phyloP scores from a whole-genome alignment of 2,888 invertebrate genomes.

The Ophion slaviceki region DNA sequence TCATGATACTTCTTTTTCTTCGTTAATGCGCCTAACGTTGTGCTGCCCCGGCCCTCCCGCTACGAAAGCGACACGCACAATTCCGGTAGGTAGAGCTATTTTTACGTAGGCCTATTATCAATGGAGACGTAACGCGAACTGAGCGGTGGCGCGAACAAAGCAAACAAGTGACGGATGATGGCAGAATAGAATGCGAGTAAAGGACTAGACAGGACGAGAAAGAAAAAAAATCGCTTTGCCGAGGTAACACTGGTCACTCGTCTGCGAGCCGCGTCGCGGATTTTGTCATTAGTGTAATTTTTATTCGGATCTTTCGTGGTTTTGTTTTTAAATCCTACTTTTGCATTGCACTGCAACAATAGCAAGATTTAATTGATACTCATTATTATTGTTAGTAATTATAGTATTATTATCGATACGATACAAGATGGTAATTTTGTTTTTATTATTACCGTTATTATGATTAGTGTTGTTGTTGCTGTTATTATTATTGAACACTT shows the following conservation, averaged over 20 bases:
- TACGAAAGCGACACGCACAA: constrained; percentile 22
- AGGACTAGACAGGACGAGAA: not conserved
- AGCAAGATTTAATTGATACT: too few relatives aligned
- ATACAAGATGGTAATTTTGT: not conserved
- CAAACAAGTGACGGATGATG: not conserved
- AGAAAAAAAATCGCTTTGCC: not conserved
- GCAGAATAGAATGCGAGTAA: not conserved
- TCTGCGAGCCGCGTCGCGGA: not conserved
- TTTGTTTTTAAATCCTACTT: not conserved
- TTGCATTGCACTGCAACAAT: not conserved
- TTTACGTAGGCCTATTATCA: not conserved
- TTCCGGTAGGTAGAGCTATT: constrained; percentile 22
- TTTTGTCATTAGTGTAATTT: not conserved
- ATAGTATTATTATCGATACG: not conserved
- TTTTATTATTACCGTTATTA: not conserved
- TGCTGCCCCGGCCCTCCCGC: constrained; percentile 12
- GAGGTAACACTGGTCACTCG: not conserved
- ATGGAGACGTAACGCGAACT: not conserved
- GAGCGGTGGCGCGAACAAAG: not conserved
- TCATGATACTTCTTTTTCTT: constrained; percentile 73
- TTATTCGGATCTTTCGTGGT: not conserved
- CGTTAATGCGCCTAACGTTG: constrained; percentile 25
- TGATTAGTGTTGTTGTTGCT: not conserved
- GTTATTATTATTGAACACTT: not conserved
- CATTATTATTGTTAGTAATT: not conserved